phyloP scores from a whole-genome alignment of 2,113 vertebrate genomes.

The Sialia sialis region DNA sequence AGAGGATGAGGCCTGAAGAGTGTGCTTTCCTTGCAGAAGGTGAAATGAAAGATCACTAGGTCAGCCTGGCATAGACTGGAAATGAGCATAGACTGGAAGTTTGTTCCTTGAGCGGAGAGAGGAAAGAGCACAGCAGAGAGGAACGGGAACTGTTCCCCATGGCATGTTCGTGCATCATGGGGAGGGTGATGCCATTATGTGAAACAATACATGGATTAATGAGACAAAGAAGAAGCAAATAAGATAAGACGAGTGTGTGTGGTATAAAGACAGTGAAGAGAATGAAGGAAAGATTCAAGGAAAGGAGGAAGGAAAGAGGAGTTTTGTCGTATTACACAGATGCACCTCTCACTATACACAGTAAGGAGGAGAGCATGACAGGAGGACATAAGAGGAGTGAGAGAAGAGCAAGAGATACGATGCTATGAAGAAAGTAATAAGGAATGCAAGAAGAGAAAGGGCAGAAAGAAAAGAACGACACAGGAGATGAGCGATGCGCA shows the following conservation, averaged over 20 bases:
- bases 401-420: fast-evolving
- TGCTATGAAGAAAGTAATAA: fast-evolving
- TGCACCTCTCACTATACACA: fast-evolving
- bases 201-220: fast-evolving
- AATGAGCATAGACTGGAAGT: not conserved
- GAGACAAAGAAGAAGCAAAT: not conserved
- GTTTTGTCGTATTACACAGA: fast-evolving
- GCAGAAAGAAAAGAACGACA: fast-evolving
- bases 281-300: no score
- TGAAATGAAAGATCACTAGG: not conserved
- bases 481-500: fast-evolving
- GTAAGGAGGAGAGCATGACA: fast-evolving
- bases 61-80: not conserved
- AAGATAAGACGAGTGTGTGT: no score
- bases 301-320: no score
- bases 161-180: fast-evolving
- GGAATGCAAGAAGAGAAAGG: fast-evolving
- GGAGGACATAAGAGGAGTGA: fast-evolving
- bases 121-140: fast-evolving
- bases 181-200: fast-evolving
- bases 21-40: not conserved
- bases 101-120: not conserved
- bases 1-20: no score
- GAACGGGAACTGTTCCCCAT: not conserved
- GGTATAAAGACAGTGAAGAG: fast-evolving